Base-by-base conservation (phyloP, 2,888 invertebrate species). In the Priocnemis perturbator region DNA sequence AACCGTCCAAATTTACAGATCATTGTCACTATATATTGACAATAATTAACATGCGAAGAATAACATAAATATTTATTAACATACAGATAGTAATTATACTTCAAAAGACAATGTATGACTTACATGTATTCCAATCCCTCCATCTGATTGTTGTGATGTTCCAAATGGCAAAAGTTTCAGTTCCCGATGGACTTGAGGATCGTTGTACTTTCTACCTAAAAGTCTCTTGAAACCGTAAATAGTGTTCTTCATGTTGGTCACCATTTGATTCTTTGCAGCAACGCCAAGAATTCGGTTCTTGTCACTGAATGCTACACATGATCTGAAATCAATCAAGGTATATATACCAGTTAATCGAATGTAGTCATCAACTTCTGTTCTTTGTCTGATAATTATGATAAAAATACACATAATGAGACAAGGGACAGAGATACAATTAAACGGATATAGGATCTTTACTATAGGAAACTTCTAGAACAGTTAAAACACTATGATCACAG, bases 231-330 rank as follows among this genome's bases (percentile, higher is more conserved):
- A 97, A 72, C 96, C 95, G 90, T 94, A 94, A 68, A 99, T 93
- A 73, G 99, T 99, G 89, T 98, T 99, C 90, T 97, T 97, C 93
- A 98, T 94, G 89, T 99, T 99, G 83, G 98, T 98, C 64, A 98
- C 95, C 91, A 96, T 95, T 90, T 98, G 98, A 88, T 98, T 98
- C 89, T 97, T 98, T 69, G 99, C 99, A 55, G 98, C 96, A 48
- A 97, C 97, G 67, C 99, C 99, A 89, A 99, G 93, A 85, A 96
- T 94, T 82, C 99, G 94, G 87, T 95, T 96, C 89, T 96, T 97
- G 74, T 95, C 94, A 85, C 96, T 96, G 91, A 99, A 98, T 21
- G 98, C 98, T 64, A 99, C 96, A 91, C 94, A 98, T 91, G 98
- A 94, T 90, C 99, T 99, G 90, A 17, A 68, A 75, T 23, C 50